Evolutionary conservation across 2,797 vertebrate genomes (phyloP).

Genomic region (Sebastolobus alascanus): DNA sequence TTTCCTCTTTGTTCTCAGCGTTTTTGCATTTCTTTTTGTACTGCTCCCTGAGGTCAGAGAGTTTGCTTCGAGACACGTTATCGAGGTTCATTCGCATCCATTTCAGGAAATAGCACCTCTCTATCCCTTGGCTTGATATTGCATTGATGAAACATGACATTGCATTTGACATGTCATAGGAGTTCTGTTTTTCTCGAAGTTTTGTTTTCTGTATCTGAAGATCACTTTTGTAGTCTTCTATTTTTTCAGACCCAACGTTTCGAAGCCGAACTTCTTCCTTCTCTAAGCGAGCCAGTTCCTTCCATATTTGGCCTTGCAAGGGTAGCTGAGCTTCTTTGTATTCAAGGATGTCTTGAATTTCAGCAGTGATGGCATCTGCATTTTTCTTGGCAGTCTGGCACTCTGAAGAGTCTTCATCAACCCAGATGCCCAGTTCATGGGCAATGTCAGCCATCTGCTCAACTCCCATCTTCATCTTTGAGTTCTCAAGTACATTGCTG

Average conservation of each 20-base stretch:
- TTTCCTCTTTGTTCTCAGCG: conserved; percentile 62
- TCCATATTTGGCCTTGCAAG: conserved; percentile 83
- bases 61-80: conserved; percentile 67
- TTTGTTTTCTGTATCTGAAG: conserved; percentile 58
- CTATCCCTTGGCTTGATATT: conserved; percentile 63
- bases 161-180: conserved; percentile 61
- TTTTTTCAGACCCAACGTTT: conserved; percentile 56
- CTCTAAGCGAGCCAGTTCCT: conserved; percentile 77
- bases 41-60: conserved; percentile 66
- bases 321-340: conserved; percentile 78
- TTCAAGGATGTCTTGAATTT: conserved; percentile 59
- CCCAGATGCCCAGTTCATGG: conserved; percentile 75
- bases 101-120: conserved; percentile 85
- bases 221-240: conserved; percentile 75
- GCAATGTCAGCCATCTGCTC: conserved; percentile 78
- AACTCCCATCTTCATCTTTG: conserved; percentile 52
- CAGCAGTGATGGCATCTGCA: conserved; percentile 75
- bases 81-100: conserved; percentile 87
- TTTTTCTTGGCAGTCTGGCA: conserved; percentile 77
- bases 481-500: conserved; percentile 32
- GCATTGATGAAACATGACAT: conserved; percentile 80
- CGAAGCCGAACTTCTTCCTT: conserved; percentile 83
- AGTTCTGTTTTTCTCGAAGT: conserved; percentile 71
- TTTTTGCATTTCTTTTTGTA: conserved; percentile 73
- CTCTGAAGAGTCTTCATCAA: conserved; percentile 82